Percentiles rank a stretch among this genome's conserved stretches.
Evolutionary conservation across 2,888 invertebrate species (phyloP).

Genomic region (Osedax frankpressi): DNA sequence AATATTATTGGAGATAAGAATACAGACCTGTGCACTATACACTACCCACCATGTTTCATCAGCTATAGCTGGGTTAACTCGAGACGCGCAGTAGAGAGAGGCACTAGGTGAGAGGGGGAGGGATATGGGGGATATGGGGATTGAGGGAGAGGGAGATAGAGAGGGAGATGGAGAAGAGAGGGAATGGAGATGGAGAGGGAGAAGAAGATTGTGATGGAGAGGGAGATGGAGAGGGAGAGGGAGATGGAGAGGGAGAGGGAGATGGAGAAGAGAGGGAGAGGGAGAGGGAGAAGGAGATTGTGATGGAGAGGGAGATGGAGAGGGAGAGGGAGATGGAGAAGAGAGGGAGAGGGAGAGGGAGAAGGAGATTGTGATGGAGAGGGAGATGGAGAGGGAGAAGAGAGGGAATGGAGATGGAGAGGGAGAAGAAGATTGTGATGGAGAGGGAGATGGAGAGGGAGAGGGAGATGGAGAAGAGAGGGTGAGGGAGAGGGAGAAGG

Average conservation of each 20-base stretch:
- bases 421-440: background rate
- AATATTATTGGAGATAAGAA: background rate
- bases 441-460: background rate
- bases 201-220: too few species aligned
- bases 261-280: background rate
- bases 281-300: too few species aligned
- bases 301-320: too few species aligned
- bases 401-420: too few species aligned
- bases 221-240: too few species aligned
- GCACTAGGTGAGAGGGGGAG: slow-evolving; percentile 26
- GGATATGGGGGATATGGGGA: slow-evolving; percentile 4
- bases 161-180: too few species aligned
- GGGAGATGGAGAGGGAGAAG: slow-evolving; percentile 19
- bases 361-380: slow-evolving; percentile 11
- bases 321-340: slow-evolving; percentile 18
- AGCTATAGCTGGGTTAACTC: slow-evolving; percentile 45
- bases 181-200: too few species aligned
- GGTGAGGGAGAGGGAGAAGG: slow-evolving; percentile 9
- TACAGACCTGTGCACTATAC: background rate
- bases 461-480: background rate
- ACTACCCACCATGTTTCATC: slow-evolving; percentile 31
- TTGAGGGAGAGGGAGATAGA: too few species aligned
- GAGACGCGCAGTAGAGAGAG: slow-evolving; percentile 33
- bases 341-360: slow-evolving; percentile 12
- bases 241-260: slow-evolving; percentile 11